These are phyloP conservation scores for Macrochelys suwanniensis DNA, from an alignment of 2,797 vertebrate genomes.

Conservation along the genomic window DNA sequence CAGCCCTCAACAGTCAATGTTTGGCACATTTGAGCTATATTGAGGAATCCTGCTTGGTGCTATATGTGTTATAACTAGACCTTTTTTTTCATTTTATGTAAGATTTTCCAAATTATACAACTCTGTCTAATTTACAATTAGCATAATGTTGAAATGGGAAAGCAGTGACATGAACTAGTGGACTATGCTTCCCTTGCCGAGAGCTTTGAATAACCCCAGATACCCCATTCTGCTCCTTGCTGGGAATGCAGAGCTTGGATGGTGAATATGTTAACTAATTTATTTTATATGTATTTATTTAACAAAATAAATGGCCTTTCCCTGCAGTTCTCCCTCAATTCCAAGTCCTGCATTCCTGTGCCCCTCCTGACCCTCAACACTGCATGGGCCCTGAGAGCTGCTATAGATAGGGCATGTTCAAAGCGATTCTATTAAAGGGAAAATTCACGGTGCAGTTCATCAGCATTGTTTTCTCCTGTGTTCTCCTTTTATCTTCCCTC, in stretches of 20 bases:
- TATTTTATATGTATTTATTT: background rate
- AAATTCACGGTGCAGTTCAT: background rate
- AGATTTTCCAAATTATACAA: background rate
- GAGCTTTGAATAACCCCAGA: background rate
- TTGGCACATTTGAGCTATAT: background rate
- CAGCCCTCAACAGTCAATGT: background rate
- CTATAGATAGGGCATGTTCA: background rate
- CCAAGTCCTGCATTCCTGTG: background rate
- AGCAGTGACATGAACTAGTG: background rate
- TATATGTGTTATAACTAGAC: background rate
- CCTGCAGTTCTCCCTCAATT: background rate
- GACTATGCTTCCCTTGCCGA: background rate
- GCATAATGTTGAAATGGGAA: background rate
- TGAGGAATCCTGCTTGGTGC: background rate
- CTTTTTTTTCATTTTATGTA: background rate
- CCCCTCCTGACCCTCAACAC: background rate
- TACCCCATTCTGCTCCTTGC: background rate
- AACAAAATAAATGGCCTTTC: background rate
- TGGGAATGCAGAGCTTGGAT: background rate
- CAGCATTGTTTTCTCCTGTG: background rate
- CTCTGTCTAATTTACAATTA: background rate
- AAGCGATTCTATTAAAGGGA: background rate
- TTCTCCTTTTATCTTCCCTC: constrained; percentile 33
- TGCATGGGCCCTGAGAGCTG: background rate
- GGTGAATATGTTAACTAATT: background rate